phyloP scores from a whole-genome alignment of 2,113 vertebrate genomes.

The Enhydra lutris region DNA sequence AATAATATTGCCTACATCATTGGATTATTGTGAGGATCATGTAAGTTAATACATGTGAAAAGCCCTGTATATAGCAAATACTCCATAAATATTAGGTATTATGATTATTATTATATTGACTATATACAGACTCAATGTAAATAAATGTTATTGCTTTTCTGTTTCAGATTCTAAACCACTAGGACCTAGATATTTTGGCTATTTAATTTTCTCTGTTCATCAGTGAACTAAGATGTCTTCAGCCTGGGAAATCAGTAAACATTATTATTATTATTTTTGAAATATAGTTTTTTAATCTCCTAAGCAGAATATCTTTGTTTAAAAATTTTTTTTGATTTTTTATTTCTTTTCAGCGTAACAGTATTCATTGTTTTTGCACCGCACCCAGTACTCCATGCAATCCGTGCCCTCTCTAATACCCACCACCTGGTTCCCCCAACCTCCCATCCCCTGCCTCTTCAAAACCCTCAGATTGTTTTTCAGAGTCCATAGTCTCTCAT shows the following conservation, averaged over 20 bases:
- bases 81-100: neutral
- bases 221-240: neutral
- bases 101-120: neutral
- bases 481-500: too few relatives aligned
- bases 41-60: neutral
- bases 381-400: too few relatives aligned
- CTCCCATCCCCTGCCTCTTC: too few relatives aligned
- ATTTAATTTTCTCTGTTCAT: neutral
- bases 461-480: too few relatives aligned
- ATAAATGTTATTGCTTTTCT: slow-evolving; percentile 15
- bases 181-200: neutral
- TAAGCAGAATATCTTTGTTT: neutral
- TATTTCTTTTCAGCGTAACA: too few relatives aligned
- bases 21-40: neutral
- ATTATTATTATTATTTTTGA: neutral
- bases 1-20: neutral
- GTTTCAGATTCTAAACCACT: neutral
- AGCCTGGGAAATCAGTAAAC: neutral
- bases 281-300: neutral
- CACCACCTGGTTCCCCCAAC: too few relatives aligned
- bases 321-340: too few relatives aligned
- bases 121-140: neutral
- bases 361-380: too few relatives aligned
- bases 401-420: too few relatives aligned
- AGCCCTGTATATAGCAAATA: neutral